Base-by-base conservation (phyloP, 1,140 invertebrate species). In the Drosophila busckii region DNA sequence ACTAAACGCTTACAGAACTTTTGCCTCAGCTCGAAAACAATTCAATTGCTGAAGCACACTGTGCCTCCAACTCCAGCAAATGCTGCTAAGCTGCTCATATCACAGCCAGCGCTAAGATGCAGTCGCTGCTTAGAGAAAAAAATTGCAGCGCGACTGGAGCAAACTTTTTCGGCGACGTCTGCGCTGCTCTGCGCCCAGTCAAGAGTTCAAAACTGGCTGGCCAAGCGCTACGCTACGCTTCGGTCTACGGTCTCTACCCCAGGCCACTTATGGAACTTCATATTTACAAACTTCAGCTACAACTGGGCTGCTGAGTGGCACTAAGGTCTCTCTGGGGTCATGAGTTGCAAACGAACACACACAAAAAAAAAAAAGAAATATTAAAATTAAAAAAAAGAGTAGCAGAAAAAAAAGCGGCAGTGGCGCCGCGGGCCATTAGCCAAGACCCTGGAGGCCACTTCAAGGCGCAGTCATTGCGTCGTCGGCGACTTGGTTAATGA, bases 381-480 rank as follows among this genome's bases (percentile, higher is more conserved):
- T 12, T 6, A 8, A 35, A 37, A 19, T 45, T 29, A 32, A 25
- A 22, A 10, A 29, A 65, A 10, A 35, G 42, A 10, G 29, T 29
- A 61, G 58, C 60, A 41, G 48, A 34, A 20, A 44, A 28, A 42
- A 46, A 67, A 48, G 34, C 61, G 67, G 44, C 69, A 68, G 53
- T 59, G 53, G 69, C 68, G 69, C 73, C 75, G 73, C 73, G 63
- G 75, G 59, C 73, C 73, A 78, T 78, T 78, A 78, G 73, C 75
- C 35, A 45, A 68, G 58, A 68, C 75, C 64, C 73, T 64, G 45
- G 73, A 70, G 71, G 66, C 58, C 68, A 78, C 66, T 78, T 78
- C 71, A 46, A 70, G 55, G 50, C 46, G 23, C 50, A 32, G 17
- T 10, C 44, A n/a, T 37, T 15, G 34, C 35, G 29, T 28, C 49